Evolutionary conservation across 2,888 invertebrate species (phyloP), one percentile per base, ranked within the genome.

Genomic region (Tineola bisselliella): DNA sequence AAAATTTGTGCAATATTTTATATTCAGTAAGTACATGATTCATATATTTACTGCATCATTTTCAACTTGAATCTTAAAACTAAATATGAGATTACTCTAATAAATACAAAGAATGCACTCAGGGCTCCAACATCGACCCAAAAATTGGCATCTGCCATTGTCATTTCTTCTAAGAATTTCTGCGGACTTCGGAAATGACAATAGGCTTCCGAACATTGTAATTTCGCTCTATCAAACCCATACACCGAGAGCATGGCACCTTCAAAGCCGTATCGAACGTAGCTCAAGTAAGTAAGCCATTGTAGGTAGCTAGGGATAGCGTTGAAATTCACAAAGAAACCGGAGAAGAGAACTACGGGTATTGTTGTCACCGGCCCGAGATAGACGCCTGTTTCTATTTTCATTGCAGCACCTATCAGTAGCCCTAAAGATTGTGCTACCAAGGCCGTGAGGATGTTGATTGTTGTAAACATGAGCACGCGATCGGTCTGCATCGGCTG

Each of bases 391-490:
- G 91, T 90, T 76, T 96, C 95, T 60, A 96, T 91, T 73, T 93
- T 93, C 89, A 96, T 94, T 19, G 93, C 97, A 63, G 97, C 97
- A 60, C 98, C 97, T 67, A 98, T 96, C 63, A 98, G 89, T 25
- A 98, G 88, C 1, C 97, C 98, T 57, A 97, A 88, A 52, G 96
- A 96, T 79, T 98, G 98, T 1, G 97, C 94, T 52, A 97, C 97
- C 61, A 98, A 84, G 3, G 97, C 95, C 30, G 96, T 95, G 60
- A 96, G 90, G 63, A 96, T 93, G 74, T 88, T 87, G 63, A 88
- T 87, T 12, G 91, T 89, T 8, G 93, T 88, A 69, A 94, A 93
- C 92, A 95, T 93, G 44, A 92, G 84, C 72, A 95, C 94, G 61
- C 98, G 90, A 63, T 92, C 90, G 61, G 91, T 88, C 72, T 97